Percentiles rank a stretch among this genome's conserved stretches.
Evolutionary conservation across 92 coral and sea anemone genomes (phyloP).

Genomic region (Nematostella vectensis): DNA sequence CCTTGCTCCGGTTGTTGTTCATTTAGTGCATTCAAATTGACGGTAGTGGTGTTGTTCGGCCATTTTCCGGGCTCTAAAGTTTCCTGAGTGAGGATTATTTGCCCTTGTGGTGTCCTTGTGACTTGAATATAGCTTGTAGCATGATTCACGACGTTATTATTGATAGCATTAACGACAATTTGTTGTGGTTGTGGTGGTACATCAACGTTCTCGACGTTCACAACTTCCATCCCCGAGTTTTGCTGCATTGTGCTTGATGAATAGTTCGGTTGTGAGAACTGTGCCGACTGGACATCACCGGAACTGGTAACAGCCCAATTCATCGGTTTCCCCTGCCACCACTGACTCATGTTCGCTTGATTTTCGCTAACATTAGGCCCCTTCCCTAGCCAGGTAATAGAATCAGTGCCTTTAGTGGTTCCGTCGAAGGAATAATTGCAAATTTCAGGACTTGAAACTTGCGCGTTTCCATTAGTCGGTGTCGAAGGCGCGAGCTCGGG

Average conservation of each 20-base stretch:
- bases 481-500: slow-evolving; percentile 25
- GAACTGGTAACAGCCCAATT: slow-evolving; percentile 58
- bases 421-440: slow-evolving; percentile 33
- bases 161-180: slow-evolving; percentile 30
- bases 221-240: slow-evolving; percentile 28
- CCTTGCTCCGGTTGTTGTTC: slow-evolving; percentile 18
- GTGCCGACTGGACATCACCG: slow-evolving; percentile 38
- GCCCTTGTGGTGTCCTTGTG: slow-evolving; percentile 79
- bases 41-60: slow-evolving; percentile 43
- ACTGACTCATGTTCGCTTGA: slow-evolving; percentile 28
- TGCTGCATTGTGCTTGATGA: slow-evolving; percentile 25
- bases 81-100: slow-evolving; percentile 71
- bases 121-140: slow-evolving; percentile 79
- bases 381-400: slow-evolving; percentile 68
- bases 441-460: slow-evolving; percentile 18
- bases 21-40: slow-evolving; percentile 55
- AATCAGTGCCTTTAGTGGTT: slow-evolving; percentile 45
- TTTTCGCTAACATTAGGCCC: slow-evolving; percentile 42
- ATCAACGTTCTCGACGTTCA: slow-evolving; percentile 37
- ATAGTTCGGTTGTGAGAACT: slow-evolving; percentile 41
- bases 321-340: slow-evolving; percentile 82
- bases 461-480: slow-evolving; percentile 15
- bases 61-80: slow-evolving; percentile 72
- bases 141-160: slow-evolving; percentile 18
- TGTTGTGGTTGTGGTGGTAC: slow-evolving; percentile 44